Conservation (phyloP, 2,888 invertebrate species). For the Bembecia ichneumoniformis region DNA sequence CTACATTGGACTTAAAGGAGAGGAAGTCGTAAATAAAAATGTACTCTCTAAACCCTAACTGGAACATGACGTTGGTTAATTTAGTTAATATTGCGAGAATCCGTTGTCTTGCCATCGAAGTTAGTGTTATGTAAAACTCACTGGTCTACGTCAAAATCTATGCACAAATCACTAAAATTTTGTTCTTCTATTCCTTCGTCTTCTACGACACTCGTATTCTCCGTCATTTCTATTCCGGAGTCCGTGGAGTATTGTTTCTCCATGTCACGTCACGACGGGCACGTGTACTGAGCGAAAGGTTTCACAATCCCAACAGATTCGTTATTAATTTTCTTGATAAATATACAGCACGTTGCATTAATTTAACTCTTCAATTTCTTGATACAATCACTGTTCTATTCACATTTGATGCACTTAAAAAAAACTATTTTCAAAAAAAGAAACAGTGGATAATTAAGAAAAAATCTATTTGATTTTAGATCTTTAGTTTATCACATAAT, state of each 20-base stretch:
- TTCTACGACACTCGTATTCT: neutral
- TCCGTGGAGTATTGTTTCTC: neutral
- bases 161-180: constrained; percentile 19
- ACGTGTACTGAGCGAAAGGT: neutral
- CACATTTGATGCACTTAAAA: neutral
- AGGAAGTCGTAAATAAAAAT: too few species aligned
- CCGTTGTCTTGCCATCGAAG: too few species aligned
- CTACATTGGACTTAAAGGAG: too few species aligned
- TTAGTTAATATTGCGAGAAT: too few species aligned
- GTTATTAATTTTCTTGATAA: neutral
- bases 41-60: too few species aligned
- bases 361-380: neutral
- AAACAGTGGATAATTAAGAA: too few species aligned
- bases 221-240: neutral
- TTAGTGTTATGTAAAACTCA: constrained; percentile 16
- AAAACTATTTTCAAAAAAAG: too few species aligned
- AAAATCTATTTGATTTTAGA: too few species aligned
- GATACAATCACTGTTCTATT: neutral
- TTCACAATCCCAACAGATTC: neutral
- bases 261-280: neutral
- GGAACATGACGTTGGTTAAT: too few species aligned
- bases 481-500: too few species aligned
- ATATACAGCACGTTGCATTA: neutral
- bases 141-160: constrained; percentile 19
- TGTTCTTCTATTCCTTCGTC: neutral